Evolutionary conservation across 2,113 vertebrate genomes (phyloP).

Genomic region (Lutjanus erythropterus): DNA sequence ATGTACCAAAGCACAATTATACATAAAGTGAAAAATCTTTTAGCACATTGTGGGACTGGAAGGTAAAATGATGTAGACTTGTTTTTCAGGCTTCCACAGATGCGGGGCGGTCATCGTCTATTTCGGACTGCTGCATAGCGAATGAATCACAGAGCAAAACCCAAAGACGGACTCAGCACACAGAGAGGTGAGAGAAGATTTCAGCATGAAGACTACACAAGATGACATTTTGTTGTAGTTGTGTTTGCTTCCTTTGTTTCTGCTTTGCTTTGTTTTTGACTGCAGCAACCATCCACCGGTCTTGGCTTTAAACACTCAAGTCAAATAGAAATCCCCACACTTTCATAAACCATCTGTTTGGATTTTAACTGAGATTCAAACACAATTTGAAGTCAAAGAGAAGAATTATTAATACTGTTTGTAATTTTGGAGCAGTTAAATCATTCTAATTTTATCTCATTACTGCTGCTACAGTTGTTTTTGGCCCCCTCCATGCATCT

Average conservation of each 20-base stretch:
- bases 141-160: slow-evolving; percentile 36
- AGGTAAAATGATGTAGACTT: slow-evolving; percentile 3
- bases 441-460: slow-evolving; percentile 13
- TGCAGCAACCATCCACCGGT: background rate
- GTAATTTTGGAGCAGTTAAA: background rate
- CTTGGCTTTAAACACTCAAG: background rate
- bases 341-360: background rate
- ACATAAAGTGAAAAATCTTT: slow-evolving; percentile 2
- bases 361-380: background rate
- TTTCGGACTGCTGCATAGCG: slow-evolving; percentile 7
- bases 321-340: background rate
- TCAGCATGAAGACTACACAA: slow-evolving; percentile 1
- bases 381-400: background rate
- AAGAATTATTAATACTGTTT: background rate
- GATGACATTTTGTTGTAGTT: background rate
- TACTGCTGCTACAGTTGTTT: slow-evolving; percentile 20
- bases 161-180: slow-evolving; percentile 16
- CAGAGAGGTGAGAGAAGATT: slow-evolving; percentile 63
- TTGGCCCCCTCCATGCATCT: background rate
- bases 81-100: slow-evolving; percentile 56
- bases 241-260: slow-evolving; percentile 2
- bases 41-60: background rate
- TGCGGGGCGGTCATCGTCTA: slow-evolving; percentile 14
- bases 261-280: background rate
- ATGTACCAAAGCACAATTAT: background rate